Conservation (phyloP, 35 echinoderm and acorn worm genomes). For the Strongylocentrotus purpuratus region DNA sequence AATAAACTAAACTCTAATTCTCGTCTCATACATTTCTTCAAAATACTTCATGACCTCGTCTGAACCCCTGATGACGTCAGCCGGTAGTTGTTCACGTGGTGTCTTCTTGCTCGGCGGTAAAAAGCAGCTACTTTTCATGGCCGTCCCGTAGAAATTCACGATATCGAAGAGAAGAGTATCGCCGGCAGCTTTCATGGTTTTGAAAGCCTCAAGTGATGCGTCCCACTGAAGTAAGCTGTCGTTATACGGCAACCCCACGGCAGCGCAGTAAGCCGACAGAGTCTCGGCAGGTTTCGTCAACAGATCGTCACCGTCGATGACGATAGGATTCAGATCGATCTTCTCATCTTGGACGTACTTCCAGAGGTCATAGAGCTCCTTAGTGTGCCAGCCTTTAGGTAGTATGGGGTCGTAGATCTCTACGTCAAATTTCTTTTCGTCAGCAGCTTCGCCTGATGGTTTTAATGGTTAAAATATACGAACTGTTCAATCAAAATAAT, state of each 20-base stretch:
- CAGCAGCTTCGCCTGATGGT: neutral
- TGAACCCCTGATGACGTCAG: neutral
- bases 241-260: slow-evolving; percentile 57
- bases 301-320: slow-evolving; percentile 62
- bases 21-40: neutral
- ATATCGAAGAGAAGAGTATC: neutral
- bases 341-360: slow-evolving; percentile 25
- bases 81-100: neutral
- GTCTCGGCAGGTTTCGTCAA: slow-evolving; percentile 48
- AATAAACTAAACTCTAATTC: neutral
- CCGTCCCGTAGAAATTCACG: neutral
- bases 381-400: neutral
- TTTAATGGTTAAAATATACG: too few species aligned
- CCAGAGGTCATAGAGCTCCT: slow-evolving; percentile 10
- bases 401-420: neutral
- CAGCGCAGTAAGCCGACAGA: slow-evolving; percentile 48
- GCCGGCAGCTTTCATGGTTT: neutral
- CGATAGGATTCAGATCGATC: neutral
- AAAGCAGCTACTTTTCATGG: slow-evolving; percentile 32
- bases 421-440: neutral
- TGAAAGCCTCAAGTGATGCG: neutral
- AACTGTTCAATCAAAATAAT: too few species aligned
- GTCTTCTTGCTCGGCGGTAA: neutral
- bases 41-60: neutral
- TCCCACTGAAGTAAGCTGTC: slow-evolving; percentile 60